A percentile compares a stretch with the other conserved stretches of the same genome.
phyloP scores from a whole-genome alignment of 2,888 invertebrate genomes.

The Phortica magna region DNA sequence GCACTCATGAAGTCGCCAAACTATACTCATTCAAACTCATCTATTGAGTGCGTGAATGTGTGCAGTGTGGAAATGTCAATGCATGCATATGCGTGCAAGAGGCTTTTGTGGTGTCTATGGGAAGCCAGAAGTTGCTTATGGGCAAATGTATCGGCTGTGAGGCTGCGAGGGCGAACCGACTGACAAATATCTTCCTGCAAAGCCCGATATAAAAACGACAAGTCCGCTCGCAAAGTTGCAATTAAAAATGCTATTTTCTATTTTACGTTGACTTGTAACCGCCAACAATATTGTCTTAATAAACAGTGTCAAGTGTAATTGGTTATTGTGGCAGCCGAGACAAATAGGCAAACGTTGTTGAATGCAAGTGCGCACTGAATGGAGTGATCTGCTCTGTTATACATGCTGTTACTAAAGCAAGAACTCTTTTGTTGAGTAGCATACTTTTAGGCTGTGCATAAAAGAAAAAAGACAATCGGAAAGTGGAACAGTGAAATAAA shows the following conservation, averaged over 20 bases:
- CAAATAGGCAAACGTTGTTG: neutral
- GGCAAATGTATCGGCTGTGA: neutral
- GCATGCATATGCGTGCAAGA: neutral
- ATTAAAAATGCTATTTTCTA: conserved; percentile 5
- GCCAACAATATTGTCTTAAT: conserved; percentile 4
- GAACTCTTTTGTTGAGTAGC: too few relatives aligned
- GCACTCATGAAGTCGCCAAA: too few relatives aligned
- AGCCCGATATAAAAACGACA: neutral
- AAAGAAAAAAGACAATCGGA: neutral
- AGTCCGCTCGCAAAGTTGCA: neutral
- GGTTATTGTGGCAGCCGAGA: neutral
- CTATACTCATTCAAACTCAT: too few relatives aligned
- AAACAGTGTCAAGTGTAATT: conserved; percentile 21
- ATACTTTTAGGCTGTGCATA: too few relatives aligned
- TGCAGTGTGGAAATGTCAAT: neutral
- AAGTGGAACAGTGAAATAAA: neutral
- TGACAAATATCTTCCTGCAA: neutral
- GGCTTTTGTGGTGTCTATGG: neutral
- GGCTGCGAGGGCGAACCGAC: neutral
- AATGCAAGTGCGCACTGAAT: neutral
- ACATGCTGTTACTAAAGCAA: too few relatives aligned
- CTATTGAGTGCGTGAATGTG: too few relatives aligned
- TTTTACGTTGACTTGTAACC: neutral
- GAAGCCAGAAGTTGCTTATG: neutral
- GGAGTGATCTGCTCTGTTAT: neutral